Evolutionary conservation across 2,888 invertebrate species (phyloP).

Genomic region (Caenorhabditis angaria): DNA sequence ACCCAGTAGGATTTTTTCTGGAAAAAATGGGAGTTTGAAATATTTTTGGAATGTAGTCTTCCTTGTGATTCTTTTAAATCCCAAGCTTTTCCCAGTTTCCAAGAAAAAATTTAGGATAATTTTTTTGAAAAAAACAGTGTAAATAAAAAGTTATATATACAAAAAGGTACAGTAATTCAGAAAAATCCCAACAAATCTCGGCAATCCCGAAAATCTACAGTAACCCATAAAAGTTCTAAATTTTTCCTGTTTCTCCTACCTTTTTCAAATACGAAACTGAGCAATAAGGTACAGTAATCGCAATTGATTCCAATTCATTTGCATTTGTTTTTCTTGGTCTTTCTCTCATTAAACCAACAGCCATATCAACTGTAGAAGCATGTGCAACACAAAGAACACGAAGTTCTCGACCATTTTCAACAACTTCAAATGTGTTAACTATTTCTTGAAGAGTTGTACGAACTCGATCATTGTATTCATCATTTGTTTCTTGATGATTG

Average conservation of each 20-base stretch:
- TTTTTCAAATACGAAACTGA: conserved; percentile 40
- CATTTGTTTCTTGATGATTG: conserved; percentile 40
- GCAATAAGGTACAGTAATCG: conserved; percentile 49
- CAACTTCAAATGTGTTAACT: conserved; percentile 19
- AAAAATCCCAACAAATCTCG: too few species aligned
- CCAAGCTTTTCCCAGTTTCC: too few species aligned
- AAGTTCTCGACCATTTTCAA: conserved; percentile 10
- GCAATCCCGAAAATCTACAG: too few species aligned
- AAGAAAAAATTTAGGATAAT: too few species aligned
- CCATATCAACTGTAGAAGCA: conserved; percentile 66
- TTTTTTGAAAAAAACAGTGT: not conserved
- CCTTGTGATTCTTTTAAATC: too few species aligned
- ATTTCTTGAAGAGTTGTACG: conserved; percentile 39
- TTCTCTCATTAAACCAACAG: conserved; percentile 51
- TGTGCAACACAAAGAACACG: conserved; percentile 56
- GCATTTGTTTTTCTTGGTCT: conserved; percentile 36
- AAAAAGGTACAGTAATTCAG: too few species aligned
- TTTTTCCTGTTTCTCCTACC: too few species aligned
- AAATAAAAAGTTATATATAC: too few species aligned
- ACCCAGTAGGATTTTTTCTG: conserved; percentile 31
- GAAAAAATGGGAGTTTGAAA: too few species aligned
- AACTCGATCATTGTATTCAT: conserved; percentile 52
- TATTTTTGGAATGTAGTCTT: too few species aligned
- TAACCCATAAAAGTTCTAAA: too few species aligned
- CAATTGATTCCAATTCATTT: conserved; percentile 45